Conservation (phyloP, 2,113 vertebrate genomes). For the Tetrax tetrax region DNA sequence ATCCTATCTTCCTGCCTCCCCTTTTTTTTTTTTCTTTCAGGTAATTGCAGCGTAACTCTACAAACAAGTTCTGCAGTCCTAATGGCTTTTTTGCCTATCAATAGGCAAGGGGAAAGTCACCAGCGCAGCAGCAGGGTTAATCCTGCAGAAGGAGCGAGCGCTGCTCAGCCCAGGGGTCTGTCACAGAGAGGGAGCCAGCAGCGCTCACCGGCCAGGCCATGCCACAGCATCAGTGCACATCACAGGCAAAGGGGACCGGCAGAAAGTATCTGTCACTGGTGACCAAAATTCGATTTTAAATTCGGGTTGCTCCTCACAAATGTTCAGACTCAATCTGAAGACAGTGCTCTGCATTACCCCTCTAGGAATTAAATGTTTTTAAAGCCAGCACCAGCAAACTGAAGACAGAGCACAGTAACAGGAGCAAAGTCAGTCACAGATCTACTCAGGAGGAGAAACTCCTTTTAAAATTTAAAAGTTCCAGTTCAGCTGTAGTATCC, state of each 20-base stretch:
- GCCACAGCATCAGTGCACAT: rapidly evolving
- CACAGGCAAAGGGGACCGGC: background rate
- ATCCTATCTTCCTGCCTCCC: background rate
- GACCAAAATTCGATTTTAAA: background rate
- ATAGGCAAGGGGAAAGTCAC: background rate
- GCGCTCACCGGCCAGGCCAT: rapidly evolving
- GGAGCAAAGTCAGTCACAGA: background rate
- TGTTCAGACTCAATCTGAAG: background rate
- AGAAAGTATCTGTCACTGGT: background rate
- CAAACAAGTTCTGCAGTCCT: background rate
- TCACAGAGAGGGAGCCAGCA: background rate
- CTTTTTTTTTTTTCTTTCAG: background rate
- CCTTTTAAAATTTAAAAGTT: background rate
- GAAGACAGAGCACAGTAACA: background rate
- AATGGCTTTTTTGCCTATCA: background rate
- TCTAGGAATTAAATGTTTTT: background rate
- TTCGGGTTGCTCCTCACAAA: rapidly evolving
- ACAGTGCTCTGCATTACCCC: rapidly evolving
- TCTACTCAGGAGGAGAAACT: background rate
- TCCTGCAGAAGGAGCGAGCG: background rate
- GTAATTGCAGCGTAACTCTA: background rate
- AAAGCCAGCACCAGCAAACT: background rate
- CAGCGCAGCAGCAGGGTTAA: background rate
- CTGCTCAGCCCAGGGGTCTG: background rate
- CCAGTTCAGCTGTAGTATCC: background rate